Percentiles rank a stretch among this genome's conserved stretches.
Conservation (phyloP, 2,113 vertebrate species). For the Onychostruthus taczanowskii region DNA sequence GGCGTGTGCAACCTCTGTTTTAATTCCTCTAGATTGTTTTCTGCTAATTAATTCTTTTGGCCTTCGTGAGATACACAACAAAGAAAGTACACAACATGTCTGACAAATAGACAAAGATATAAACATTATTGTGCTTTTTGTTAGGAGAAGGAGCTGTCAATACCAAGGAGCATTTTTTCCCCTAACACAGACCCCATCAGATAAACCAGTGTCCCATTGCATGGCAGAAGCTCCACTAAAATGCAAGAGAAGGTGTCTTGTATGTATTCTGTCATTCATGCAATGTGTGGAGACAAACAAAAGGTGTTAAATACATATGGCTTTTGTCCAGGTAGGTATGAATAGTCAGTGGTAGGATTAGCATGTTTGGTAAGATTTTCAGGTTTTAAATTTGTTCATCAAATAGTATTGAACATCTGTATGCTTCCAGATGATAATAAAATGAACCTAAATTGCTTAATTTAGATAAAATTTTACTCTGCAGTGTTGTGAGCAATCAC, state of each 20-base stretch:
- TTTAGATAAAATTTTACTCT: not conserved
- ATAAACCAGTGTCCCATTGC: not conserved
- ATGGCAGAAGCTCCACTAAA: not conserved
- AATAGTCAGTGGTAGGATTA: not conserved
- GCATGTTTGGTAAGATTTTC: not conserved
- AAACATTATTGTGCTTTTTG: not conserved
- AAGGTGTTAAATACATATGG: not conserved
- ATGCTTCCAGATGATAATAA: not conserved
- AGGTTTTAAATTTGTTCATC: not conserved
- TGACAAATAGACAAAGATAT: not conserved
- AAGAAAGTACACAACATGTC: constrained; percentile 31
- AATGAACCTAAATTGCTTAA: not conserved
- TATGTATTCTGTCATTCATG: not conserved
- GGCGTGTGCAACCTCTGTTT: not conserved
- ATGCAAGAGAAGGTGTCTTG: not conserved
- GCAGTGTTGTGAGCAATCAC: not conserved
- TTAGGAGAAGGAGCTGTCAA: not conserved
- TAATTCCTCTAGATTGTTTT: constrained; percentile 4
- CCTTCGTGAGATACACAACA: not conserved
- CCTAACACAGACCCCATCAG: not conserved
- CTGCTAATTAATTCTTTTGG: not conserved
- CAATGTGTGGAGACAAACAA: not conserved
- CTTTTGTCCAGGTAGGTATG: not conserved
- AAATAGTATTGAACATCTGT: not conserved
- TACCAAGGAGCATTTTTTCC: not conserved